A percentile compares a stretch with the other conserved stretches of the same genome.
phyloP scores from a whole-genome alignment of 2,797 vertebrate genomes.

The Anas capensis region DNA sequence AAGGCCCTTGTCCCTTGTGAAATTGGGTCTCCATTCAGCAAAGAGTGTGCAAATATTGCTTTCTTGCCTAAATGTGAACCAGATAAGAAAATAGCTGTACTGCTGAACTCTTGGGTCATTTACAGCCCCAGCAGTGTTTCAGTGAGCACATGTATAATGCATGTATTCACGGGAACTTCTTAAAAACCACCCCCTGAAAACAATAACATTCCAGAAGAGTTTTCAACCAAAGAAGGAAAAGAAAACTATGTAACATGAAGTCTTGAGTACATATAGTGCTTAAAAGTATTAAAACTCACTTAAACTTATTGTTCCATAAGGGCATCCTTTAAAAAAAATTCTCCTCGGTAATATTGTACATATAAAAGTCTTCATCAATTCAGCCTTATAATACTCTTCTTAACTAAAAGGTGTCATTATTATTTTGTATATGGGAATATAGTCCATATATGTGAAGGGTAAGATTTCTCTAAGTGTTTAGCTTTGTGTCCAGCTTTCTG shows the following conservation, averaged over 20 bases:
- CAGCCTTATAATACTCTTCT: neutral
- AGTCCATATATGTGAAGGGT: neutral
- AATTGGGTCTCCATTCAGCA: neutral
- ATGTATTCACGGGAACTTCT: conserved; percentile 52
- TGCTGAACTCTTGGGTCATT: conserved; percentile 49
- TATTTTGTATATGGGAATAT: conserved; percentile 13
- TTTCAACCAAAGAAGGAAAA: conserved; percentile 34
- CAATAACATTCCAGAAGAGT: conserved; percentile 43
- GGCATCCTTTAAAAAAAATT: no score
- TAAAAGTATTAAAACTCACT: conserved; percentile 2
- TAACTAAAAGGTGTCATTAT: neutral
- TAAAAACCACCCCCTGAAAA: conserved; percentile 14
- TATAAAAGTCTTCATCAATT: conserved; percentile 1
- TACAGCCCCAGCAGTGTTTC: neutral
- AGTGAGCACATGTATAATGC: conserved; percentile 6
- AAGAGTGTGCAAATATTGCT: neutral
- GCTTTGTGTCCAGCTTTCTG: conserved; percentile 20
- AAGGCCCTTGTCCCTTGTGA: neutral
- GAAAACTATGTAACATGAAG: neutral
- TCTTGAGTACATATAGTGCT: neutral
- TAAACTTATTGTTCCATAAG: neutral
- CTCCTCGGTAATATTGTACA: neutral
- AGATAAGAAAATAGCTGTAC: conserved; percentile 37
- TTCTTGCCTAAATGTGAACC: conserved; percentile 30
- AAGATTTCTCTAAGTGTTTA: neutral